Percentiles rank a stretch among this genome's conserved stretches.
phyloP scores from a whole-genome alignment of 2,113 vertebrate genomes.

The Hirundichthys speculiger region DNA sequence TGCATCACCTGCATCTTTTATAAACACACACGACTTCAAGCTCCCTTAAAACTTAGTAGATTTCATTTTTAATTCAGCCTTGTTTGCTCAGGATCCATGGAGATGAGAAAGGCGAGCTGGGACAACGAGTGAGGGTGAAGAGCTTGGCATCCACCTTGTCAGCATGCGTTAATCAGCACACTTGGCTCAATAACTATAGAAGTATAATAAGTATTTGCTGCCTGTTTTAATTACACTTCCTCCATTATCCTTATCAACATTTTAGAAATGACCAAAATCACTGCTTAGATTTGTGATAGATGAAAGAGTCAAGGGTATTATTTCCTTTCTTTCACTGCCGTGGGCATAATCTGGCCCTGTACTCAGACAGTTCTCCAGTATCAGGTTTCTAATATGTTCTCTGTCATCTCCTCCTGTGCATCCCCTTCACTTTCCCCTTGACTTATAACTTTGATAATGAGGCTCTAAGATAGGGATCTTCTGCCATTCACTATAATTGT shows the following conservation, averaged over 20 bases:
- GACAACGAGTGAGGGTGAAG: constrained; percentile 3
- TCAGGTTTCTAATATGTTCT: constrained; percentile 37
- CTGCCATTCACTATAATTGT: constrained; percentile 39
- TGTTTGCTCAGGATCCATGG: neutral
- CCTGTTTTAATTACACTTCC: constrained; percentile 3
- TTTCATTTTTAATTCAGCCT: constrained; percentile 34
- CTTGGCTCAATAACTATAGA: constrained; percentile 17
- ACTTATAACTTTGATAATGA: constrained; percentile 48
- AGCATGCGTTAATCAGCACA: constrained; percentile 27
- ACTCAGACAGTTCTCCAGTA: constrained; percentile 9
- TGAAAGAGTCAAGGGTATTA: constrained; percentile 7
- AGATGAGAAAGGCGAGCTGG: constrained; percentile 7
- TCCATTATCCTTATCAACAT: constrained; percentile 2
- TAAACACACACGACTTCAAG: constrained; percentile 25
- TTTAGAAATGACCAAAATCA: constrained; percentile 4
- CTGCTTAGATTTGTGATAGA: constrained; percentile 7
- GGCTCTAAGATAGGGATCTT: constrained; percentile 49
- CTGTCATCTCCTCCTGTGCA: constrained; percentile 22
- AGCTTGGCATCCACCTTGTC: constrained; percentile 30
- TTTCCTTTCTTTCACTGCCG: constrained; percentile 25
- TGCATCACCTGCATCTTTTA: constrained; percentile 32
- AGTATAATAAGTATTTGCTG: too few species aligned
- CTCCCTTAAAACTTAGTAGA: constrained; percentile 43
- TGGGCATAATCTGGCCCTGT: constrained; percentile 14
- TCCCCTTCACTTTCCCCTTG: constrained; percentile 59